phyloP scores from a whole-genome alignment of 2,797 vertebrate species.

The Miopithecus talapoin region DNA sequence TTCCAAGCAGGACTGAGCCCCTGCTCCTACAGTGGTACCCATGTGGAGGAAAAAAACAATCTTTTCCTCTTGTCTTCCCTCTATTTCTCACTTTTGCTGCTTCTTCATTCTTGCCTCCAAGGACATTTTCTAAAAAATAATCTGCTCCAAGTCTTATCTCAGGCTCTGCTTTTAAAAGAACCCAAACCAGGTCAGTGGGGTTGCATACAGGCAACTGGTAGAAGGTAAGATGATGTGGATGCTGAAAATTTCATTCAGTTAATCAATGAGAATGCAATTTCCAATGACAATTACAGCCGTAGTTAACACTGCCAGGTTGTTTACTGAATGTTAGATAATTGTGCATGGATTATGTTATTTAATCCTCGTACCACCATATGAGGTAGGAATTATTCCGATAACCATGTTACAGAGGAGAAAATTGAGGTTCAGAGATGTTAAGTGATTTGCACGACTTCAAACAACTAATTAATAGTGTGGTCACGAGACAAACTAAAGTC shows the following conservation, averaged over 20 bases:
- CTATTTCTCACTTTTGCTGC: not conserved
- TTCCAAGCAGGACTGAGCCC: not conserved
- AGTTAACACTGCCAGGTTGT: not conserved
- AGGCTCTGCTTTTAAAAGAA: not conserved
- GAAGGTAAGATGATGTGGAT: not conserved
- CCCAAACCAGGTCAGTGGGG: not conserved
- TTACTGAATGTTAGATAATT: not conserved
- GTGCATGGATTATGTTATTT: not conserved
- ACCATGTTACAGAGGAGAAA: not conserved
- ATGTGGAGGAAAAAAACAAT: not conserved
- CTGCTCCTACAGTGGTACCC: not conserved
- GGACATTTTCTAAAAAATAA: not conserved
- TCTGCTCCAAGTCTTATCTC: not conserved
- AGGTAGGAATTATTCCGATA: not conserved
- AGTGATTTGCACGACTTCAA: not conserved
- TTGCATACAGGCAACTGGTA: not conserved
- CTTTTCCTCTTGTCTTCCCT: not conserved
- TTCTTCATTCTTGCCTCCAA: not conserved
- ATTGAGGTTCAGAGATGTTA: not conserved
- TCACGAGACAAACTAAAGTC: not conserved
- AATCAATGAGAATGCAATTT: conserved; percentile 28
- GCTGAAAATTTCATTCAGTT: not conserved
- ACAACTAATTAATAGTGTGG: not conserved
- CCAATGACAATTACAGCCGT: not conserved
- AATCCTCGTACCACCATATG: not conserved